Evolutionary conservation across 2,888 invertebrate species (phyloP).

Genomic region (Eupithecia subfuscata): DNA sequence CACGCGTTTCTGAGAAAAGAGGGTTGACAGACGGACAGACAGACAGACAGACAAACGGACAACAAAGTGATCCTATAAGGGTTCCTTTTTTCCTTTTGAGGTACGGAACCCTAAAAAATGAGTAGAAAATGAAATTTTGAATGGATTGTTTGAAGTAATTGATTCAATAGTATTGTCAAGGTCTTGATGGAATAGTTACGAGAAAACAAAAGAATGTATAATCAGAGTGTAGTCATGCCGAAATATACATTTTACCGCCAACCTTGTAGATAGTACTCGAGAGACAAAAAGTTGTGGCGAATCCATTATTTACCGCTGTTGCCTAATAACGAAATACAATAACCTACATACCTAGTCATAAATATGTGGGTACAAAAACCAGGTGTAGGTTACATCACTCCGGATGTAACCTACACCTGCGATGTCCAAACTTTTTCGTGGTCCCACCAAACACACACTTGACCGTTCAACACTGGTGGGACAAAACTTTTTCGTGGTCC

Average conservation of each 20-base stretch:
- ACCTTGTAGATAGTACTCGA: slow-evolving; percentile 38
- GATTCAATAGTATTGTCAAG: slow-evolving; percentile 67
- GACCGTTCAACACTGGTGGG: too few relatives aligned
- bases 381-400: background rate
- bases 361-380: background rate
- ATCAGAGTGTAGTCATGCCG: slow-evolving; percentile 50
- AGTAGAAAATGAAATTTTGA: slow-evolving; percentile 60
- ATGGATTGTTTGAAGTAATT: slow-evolving; percentile 65
- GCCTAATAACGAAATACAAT: slow-evolving; percentile 13
- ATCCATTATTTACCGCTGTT: slow-evolving; percentile 39
- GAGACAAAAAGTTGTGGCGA: slow-evolving; percentile 41
- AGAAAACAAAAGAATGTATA: slow-evolving; percentile 78
- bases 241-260: slow-evolving; percentile 44
- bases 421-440: too few relatives aligned
- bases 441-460: too few relatives aligned
- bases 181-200: slow-evolving; percentile 64
- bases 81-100: too few relatives aligned
- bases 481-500: too few relatives aligned
- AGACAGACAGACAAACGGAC: too few relatives aligned
- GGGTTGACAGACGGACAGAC: too few relatives aligned
- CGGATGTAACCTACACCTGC: too few relatives aligned
- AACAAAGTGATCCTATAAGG: too few relatives aligned
- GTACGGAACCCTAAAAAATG: too few relatives aligned
- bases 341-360: background rate
- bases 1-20: too few relatives aligned